Evolutionary conservation across 2,113 vertebrate genomes (phyloP).

Genomic region (Psilopsiagon aymara): DNA sequence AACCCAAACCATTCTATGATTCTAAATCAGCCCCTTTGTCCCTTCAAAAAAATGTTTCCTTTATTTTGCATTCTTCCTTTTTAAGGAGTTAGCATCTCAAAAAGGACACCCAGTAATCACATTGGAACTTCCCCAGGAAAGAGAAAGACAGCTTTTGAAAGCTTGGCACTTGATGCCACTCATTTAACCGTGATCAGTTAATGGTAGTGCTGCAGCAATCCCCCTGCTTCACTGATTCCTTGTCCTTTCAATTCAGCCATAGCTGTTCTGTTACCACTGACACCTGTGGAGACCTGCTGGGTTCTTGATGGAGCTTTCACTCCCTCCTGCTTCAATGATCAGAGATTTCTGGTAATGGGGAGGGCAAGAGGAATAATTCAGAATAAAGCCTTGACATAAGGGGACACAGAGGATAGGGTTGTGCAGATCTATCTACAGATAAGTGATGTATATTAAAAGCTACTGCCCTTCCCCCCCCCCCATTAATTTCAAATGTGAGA

Average conservation of each 20-base stretch:
- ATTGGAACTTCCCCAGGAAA: conserved; percentile 13
- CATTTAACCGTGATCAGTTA: neutral
- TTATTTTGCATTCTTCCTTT: neutral
- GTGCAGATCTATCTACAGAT: neutral
- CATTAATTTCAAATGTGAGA: conserved; percentile 29
- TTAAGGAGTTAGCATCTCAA: neutral
- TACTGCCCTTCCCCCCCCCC: neutral
- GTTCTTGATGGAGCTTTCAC: neutral
- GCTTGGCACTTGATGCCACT: neutral
- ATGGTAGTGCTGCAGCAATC: neutral
- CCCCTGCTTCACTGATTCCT: neutral
- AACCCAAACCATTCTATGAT: too few species aligned
- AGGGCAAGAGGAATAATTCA: neutral
- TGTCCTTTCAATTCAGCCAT: neutral
- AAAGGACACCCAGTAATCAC: neutral
- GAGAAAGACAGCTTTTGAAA: neutral
- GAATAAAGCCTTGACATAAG: neutral
- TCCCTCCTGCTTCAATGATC: neutral
- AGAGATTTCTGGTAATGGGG: neutral
- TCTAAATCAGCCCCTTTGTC: neutral
- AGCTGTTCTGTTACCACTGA: neutral
- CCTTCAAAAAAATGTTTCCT: neutral
- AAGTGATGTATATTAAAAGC: conserved; percentile 2
- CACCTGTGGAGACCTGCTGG: neutral
- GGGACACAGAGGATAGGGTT: neutral